A percentile compares a stretch with the other conserved stretches of the same genome.
phyloP scores from a whole-genome alignment of 2,888 invertebrate genomes.

The Eupeodes luniger region DNA sequence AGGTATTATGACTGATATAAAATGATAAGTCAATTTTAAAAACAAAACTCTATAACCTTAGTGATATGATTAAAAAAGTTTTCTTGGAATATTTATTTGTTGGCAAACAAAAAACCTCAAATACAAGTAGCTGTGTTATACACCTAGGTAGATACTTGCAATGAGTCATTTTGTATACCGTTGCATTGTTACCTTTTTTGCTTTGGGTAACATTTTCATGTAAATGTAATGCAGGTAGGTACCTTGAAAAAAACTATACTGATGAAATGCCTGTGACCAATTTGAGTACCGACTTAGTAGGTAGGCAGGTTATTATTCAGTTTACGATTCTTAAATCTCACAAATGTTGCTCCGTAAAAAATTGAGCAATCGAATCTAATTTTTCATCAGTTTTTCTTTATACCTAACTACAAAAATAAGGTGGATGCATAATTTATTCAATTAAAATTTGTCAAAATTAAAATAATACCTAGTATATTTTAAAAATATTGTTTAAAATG shows the following conservation, averaged over 20 bases:
- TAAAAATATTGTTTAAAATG: too few species aligned
- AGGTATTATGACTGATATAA: not conserved
- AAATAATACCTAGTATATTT: too few species aligned
- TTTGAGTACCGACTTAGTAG: too few species aligned
- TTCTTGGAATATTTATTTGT: slow-evolving; percentile 14
- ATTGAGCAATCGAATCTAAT: too few species aligned
- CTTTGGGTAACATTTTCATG: not conserved
- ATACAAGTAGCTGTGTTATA: not conserved
- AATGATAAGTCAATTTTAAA: not conserved
- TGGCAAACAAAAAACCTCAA: slow-evolving; percentile 13
- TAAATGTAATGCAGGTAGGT: not conserved
- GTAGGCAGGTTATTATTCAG: too few species aligned
- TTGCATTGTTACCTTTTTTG: not conserved
- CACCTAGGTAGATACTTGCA: not conserved
- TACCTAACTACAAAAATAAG: too few species aligned
- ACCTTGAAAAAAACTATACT: not conserved
- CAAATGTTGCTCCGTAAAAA: too few species aligned
- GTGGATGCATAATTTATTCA: too few species aligned
- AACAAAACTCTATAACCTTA: not conserved
- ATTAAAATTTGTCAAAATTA: too few species aligned
- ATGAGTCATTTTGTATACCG: not conserved
- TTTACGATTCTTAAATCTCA: too few species aligned
- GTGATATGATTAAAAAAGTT: not conserved
- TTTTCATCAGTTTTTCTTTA: too few species aligned
- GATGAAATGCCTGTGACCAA: not conserved